Evolutionary conservation across 2,888 invertebrate species (phyloP).

Genomic region (Halictus quadricinctus): DNA sequence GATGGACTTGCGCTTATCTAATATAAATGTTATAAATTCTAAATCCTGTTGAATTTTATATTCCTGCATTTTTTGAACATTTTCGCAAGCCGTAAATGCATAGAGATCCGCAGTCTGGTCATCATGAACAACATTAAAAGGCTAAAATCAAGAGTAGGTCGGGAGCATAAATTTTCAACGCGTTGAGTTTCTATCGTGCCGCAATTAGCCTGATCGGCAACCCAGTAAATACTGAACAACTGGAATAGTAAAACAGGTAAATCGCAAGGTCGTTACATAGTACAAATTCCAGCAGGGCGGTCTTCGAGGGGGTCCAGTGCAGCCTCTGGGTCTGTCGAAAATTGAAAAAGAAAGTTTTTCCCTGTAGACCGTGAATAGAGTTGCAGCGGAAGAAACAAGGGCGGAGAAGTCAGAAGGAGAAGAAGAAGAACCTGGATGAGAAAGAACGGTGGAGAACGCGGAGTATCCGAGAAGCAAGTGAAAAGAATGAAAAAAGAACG

Average conservation of each 20-base stretch:
- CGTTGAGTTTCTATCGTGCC: too few relatives aligned
- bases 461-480: constrained; percentile 21
- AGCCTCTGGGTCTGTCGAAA: neutral
- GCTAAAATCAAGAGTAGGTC: too few relatives aligned
- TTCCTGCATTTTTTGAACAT: too few relatives aligned
- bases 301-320: neutral
- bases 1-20: too few relatives aligned
- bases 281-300: neutral
- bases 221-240: neutral
- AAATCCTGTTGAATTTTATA: too few relatives aligned
- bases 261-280: neutral
- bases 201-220: too few relatives aligned
- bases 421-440: constrained; percentile 9
- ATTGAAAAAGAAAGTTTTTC: constrained; percentile 17
- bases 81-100: too few relatives aligned
- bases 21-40: too few relatives aligned
- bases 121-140: too few relatives aligned
- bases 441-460: constrained; percentile 18
- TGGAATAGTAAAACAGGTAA: neutral
- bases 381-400: constrained; percentile 40
- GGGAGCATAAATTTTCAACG: too few relatives aligned
- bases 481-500: constrained; percentile 37
- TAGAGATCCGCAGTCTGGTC: too few relatives aligned
- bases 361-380: constrained; percentile 39
- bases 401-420: constrained; percentile 10